phyloP scores from a whole-genome alignment of 2,888 invertebrate species.

The Caenorhabditis imperialis region DNA sequence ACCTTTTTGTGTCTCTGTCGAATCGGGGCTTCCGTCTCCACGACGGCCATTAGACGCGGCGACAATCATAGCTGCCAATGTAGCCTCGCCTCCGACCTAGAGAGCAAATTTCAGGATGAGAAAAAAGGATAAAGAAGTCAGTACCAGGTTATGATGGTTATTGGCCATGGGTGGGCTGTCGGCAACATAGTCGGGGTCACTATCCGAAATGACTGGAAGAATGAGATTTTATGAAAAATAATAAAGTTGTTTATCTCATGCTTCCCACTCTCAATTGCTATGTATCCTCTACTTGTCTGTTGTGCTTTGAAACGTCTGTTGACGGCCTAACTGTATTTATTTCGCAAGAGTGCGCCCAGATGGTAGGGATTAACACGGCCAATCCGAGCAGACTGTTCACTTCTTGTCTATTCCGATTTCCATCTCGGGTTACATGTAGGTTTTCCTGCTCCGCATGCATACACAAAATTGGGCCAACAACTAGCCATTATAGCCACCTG shows the following conservation, averaged over 20 bases:
- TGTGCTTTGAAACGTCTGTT: slow-evolving; percentile 24
- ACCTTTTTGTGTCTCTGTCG: slow-evolving; percentile 21
- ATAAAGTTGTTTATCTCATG: background rate
- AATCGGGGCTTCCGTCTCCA: slow-evolving; percentile 33
- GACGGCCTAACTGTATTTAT: slow-evolving; percentile 31
- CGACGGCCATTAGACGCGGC: slow-evolving; percentile 44
- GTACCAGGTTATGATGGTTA: slow-evolving; percentile 20
- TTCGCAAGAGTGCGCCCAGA: slow-evolving; percentile 25
- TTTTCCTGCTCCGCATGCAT: slow-evolving; percentile 16
- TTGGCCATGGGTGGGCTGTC: slow-evolving; percentile 26
- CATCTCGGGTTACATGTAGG: slow-evolving; percentile 6
- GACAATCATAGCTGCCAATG: slow-evolving; percentile 50
- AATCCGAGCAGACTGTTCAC: too few relatives aligned
- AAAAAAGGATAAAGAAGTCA: background rate
- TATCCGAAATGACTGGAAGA: slow-evolving; percentile 47
- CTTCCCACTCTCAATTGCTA: slow-evolving; percentile 14
- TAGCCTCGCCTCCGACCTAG: slow-evolving; percentile 66
- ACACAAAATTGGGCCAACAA: slow-evolving; percentile 19
- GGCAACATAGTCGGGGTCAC: slow-evolving; percentile 23
- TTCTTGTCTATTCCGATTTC: background rate
- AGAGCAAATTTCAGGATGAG: slow-evolving; percentile 23
- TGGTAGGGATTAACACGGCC: slow-evolving; percentile 31
- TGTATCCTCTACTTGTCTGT: background rate
- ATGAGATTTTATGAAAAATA: background rate
- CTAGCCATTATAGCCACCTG: slow-evolving; percentile 54